Base-by-base conservation (phyloP, 2,888 invertebrate species). In the Synergus laeviventris region DNA sequence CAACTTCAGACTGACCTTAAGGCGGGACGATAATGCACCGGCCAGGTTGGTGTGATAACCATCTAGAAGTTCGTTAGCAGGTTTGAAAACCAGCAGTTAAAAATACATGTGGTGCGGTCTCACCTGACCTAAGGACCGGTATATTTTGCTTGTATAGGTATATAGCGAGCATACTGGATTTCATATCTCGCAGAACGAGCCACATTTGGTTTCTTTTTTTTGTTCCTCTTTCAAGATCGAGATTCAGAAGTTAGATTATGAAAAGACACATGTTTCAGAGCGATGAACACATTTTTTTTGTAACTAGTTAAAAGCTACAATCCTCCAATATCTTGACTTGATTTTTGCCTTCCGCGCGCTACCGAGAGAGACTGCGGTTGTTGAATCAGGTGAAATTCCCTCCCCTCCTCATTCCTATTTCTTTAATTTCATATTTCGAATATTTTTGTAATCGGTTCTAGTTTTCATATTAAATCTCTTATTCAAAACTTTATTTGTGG, bases 11-110 rank as follows among this genome's bases (percentile, higher is more conserved):
- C 79, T 86, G 86, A 87, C 85, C 86, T 84, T 81, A 78, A 77
- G 73, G 60, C 74, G 83, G 81, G 80, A 83, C 84, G 83, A 86
- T 86, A 86, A 86, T 86, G 84, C 87, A 84, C 80, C 81, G 79
- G 74, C 73, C 79, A 73, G 75, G 12, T 78, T 76, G 38, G 76
- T 39, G 64, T 81, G 87, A 88, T 86, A 87, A 85, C 77, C 84
- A 87, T 87, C 87, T 83, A 61, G 74, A 80, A 82, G 87, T 88
- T 88, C 85, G 87, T 88, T 87, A 89, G 86, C 84, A 79, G 84
- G 79, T 82, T 82, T 82, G 83, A 83, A 84, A 80, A 78, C 79
- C n/a, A 78, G 76, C 79, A 64, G 74, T 81, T 81, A 80, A 81
- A 81, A 84, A 84, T 82, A 85, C 81, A 84, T 79, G 38, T 79